Conservation (phyloP, 2,113 vertebrate species). For the Forbesichthys agassizii region DNA sequence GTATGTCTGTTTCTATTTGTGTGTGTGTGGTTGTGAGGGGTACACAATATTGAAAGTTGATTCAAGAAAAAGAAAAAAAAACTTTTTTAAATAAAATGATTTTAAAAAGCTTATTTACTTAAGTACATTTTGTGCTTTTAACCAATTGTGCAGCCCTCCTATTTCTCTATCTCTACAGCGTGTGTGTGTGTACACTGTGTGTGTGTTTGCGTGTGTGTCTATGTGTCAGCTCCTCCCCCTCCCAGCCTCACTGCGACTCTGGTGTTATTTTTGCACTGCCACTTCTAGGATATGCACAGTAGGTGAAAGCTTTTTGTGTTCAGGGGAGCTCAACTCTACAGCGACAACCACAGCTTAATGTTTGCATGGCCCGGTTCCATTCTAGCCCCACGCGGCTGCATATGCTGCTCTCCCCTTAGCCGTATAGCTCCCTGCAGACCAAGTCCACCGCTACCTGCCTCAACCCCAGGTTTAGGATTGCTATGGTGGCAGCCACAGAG, state of each 20-base stretch:
- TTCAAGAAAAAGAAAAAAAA: background rate
- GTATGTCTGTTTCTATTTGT: background rate
- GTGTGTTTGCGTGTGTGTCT: background rate
- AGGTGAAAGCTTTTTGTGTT: conserved; percentile 71
- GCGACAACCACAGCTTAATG: conserved; percentile 25
- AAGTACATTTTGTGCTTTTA: conserved; percentile 1
- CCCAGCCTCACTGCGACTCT: conserved; percentile 54
- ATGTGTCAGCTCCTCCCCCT: conserved; percentile 41
- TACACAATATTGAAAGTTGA: background rate
- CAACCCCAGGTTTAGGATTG: conserved; percentile 46
- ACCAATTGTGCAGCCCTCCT: conserved; percentile 14
- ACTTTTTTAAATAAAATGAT: too few relatives aligned
- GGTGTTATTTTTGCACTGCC: conserved; percentile 62
- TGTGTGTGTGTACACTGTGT: conserved; percentile 1
- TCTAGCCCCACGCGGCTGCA: conserved; percentile 14
- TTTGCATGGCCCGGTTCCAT: conserved; percentile 19
- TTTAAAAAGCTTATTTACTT: background rate
- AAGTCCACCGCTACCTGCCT: conserved; percentile 20
- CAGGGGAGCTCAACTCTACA: conserved; percentile 76
- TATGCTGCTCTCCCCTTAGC: conserved; percentile 30
- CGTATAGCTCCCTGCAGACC: conserved; percentile 24
- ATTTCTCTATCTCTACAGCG: background rate
- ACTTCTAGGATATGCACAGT: conserved; percentile 57
- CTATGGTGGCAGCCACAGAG: conserved; percentile 60
- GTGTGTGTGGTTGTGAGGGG: background rate